phyloP scores from a whole-genome alignment of 1,140 invertebrate genomes.

The Anoplolepis gracilipes region DNA sequence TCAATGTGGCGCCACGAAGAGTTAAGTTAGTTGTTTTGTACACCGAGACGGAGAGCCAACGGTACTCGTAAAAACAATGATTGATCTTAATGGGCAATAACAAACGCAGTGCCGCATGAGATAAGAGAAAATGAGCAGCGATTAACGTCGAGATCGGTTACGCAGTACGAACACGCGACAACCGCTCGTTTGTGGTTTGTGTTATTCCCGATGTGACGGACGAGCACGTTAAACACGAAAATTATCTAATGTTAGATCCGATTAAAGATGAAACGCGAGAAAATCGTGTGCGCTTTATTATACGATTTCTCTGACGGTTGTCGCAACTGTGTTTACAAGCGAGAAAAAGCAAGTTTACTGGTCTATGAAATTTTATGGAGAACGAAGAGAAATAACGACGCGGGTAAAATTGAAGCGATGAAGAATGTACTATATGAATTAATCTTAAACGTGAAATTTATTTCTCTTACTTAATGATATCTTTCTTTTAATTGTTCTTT shows the following conservation, averaged over 20 bases:
- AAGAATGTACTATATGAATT: not conserved
- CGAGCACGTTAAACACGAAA: slow-evolving; percentile 31
- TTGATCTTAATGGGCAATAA: slow-evolving; percentile 70
- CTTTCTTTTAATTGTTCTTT: not conserved
- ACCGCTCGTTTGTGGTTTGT: slow-evolving; percentile 38
- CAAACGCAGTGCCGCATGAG: slow-evolving; percentile 47
- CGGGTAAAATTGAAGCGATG: not conserved
- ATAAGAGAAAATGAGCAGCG: slow-evolving; percentile 65
- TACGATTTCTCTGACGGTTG: not conserved
- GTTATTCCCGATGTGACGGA: slow-evolving; percentile 44
- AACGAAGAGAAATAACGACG: not conserved
- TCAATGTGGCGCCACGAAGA: not conserved
- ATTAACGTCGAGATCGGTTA: slow-evolving; percentile 69
- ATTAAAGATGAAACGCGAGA: slow-evolving; percentile 17
- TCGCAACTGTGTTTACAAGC: not conserved
- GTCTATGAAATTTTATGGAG: slow-evolving; percentile 8
- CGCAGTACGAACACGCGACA: slow-evolving; percentile 12
- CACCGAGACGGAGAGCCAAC: not conserved
- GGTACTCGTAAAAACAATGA: slow-evolving; percentile 64
- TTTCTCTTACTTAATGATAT: not conserved
- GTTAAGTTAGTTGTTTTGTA: not conserved
- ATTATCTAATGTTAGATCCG: slow-evolving; percentile 8
- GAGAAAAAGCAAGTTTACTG: slow-evolving; percentile 22
- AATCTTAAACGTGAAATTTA: slow-evolving; percentile 2
- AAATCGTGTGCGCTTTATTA: slow-evolving; percentile 39